Evolutionary conservation across 2,113 vertebrate species (phyloP).

Genomic region (Pantherophis guttatus): DNA sequence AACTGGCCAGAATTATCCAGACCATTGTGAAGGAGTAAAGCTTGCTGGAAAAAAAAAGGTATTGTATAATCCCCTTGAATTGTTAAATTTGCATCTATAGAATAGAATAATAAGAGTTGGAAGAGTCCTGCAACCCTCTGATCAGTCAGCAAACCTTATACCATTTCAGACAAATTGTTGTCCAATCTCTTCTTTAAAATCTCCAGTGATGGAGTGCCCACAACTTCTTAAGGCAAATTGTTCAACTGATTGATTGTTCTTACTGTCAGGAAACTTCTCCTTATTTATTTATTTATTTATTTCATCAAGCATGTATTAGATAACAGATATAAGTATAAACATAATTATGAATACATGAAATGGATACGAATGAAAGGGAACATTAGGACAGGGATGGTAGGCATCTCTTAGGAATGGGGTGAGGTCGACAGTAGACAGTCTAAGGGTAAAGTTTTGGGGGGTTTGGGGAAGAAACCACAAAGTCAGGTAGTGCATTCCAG

Average conservation of each 20-base stretch:
- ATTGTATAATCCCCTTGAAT: neutral
- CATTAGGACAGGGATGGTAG: no score
- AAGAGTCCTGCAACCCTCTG: neutral
- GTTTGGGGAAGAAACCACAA: no score
- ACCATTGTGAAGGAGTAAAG: neutral
- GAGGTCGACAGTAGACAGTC: no score
- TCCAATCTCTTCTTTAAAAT: neutral
- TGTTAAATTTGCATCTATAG: neutral
- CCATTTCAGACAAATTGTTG: neutral
- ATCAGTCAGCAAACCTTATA: neutral
- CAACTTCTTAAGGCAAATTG: neutral
- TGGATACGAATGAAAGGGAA: no score
- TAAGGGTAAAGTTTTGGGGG: no score
- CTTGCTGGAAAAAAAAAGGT: neutral
- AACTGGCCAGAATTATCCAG: neutral
- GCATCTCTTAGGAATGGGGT: no score
- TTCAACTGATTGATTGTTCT: neutral
- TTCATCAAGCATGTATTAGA: no score
- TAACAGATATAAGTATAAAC: no score
- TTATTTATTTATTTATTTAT: no score
- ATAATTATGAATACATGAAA: no score
- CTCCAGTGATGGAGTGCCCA: fast-evolving
- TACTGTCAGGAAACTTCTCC: no score
- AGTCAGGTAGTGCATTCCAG: no score
- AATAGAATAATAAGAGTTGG: neutral